Percentiles rank a stretch among this genome's conserved stretches.
phyloP scores from a whole-genome alignment of 30 jellyfish, hydroid and myxozoan species.

The Calvadosia cruxmelitensis region DNA sequence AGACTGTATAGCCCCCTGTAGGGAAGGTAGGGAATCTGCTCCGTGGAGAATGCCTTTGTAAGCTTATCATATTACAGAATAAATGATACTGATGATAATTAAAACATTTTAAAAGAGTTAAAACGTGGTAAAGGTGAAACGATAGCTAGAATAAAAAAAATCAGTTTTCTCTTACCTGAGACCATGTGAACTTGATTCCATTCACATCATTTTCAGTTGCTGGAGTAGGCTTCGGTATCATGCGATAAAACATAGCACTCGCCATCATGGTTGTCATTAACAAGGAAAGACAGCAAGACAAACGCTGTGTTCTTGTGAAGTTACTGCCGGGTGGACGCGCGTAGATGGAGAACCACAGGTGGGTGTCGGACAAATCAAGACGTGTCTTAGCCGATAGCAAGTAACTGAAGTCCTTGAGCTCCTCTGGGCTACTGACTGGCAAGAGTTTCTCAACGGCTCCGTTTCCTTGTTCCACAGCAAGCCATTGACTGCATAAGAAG shows the following conservation, averaged over 20 bases:
- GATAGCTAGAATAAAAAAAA: neutral
- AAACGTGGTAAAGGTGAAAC: neutral
- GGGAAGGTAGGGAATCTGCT: too few species aligned
- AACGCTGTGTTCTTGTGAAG: conserved; percentile 78
- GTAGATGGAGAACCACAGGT: conserved; percentile 87
- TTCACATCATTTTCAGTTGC: conserved; percentile 66
- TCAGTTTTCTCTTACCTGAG: conserved; percentile 45
- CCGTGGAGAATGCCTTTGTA: neutral
- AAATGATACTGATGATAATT: neutral
- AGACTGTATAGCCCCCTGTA: too few species aligned
- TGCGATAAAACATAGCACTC: conserved; percentile 73
- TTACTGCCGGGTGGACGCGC: conserved; percentile 96
- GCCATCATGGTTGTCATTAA: conserved; percentile 88
- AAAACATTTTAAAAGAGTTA: neutral
- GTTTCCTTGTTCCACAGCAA: conserved; percentile 79
- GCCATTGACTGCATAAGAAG: conserved; percentile 85
- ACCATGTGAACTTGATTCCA: conserved; percentile 71
- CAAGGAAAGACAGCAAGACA: conserved; percentile 74
- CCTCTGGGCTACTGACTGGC: conserved; percentile 79
- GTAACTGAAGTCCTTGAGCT: conserved; percentile 80
- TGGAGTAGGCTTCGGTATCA: conserved; percentile 59
- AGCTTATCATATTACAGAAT: too few species aligned
- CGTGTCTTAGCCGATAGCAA: conserved; percentile 67
- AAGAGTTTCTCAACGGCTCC: conserved; percentile 70
- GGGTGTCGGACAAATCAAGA: conserved; percentile 70